Percentiles rank a stretch among this genome's conserved stretches.
Conservation (phyloP, 2,888 invertebrate species). For the Cataglyphis altisquamis region DNA sequence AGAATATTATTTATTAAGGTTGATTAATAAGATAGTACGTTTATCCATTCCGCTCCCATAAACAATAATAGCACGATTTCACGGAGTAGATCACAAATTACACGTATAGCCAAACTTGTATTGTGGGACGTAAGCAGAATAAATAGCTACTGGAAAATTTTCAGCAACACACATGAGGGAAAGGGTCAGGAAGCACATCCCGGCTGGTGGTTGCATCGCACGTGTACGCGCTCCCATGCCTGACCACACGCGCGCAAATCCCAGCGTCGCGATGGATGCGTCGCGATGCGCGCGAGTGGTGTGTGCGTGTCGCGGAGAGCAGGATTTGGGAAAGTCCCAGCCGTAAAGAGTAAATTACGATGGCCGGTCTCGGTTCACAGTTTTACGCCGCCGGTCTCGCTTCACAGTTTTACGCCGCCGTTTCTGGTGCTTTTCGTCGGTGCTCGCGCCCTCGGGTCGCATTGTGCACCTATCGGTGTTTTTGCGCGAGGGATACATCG, state of each 20-base stretch:
- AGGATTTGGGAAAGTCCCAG: slow-evolving; percentile 81
- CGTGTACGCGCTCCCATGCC: slow-evolving; percentile 38
- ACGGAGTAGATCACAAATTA: slow-evolving; percentile 26
- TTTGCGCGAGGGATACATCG: slow-evolving; percentile 51
- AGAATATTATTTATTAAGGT: not conserved
- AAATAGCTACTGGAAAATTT: slow-evolving; percentile 49
- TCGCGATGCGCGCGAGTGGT: slow-evolving; percentile 19
- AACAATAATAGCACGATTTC: not conserved
- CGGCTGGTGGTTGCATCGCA: slow-evolving; percentile 13
- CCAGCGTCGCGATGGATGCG: slow-evolving; percentile 18
- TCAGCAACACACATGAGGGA: slow-evolving; percentile 27
- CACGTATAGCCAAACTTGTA: slow-evolving; percentile 15
- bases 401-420: slow-evolving; percentile 78
- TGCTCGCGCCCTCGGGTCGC: slow-evolving; percentile 25
- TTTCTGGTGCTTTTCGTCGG: not conserved
- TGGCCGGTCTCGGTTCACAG: slow-evolving; percentile 80
- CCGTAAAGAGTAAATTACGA: slow-evolving; percentile 83
- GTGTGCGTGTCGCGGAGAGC: slow-evolving; percentile 59
- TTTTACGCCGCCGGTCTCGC: slow-evolving; percentile 79
- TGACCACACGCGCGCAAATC: not conserved
- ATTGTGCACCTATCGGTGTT: slow-evolving; percentile 54
- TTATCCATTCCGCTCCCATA: not conserved
- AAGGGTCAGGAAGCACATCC: slow-evolving; percentile 34
- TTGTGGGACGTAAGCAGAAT: slow-evolving; percentile 39
- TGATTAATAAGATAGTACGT: not conserved